Evolutionary conservation across 2,113 vertebrate genomes (phyloP).

Genomic region (Mungos mungo): DNA sequence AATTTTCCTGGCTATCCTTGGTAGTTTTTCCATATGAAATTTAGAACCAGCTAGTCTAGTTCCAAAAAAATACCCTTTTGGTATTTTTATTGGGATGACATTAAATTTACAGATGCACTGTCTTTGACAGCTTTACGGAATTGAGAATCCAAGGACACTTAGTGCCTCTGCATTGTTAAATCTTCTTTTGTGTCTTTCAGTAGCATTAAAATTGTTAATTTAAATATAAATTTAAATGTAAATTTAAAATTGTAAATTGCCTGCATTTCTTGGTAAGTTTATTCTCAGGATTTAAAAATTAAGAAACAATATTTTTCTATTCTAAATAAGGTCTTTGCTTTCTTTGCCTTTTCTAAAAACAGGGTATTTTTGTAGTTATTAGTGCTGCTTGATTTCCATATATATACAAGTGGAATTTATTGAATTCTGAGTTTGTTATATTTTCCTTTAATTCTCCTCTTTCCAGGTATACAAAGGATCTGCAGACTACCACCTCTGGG

Average conservation of each 20-base stretch:
- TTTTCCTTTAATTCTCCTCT: conserved; percentile 6
- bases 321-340: conserved; percentile 25
- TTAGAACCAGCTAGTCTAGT: conserved; percentile 53
- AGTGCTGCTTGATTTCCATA: conserved; percentile 28
- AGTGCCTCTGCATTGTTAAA: neutral
- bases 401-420: conserved; percentile 34
- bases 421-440: conserved; percentile 12
- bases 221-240: too few species aligned
- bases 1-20: conserved; percentile 36
- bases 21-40: conserved; percentile 67
- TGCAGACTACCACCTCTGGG: neutral
- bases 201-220: neutral
- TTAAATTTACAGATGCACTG: conserved; percentile 20
- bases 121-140: conserved; percentile 27
- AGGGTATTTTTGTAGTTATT: conserved; percentile 11
- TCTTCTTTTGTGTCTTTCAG: neutral
- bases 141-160: neutral
- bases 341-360: conserved; percentile 22
- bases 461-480: neutral
- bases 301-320: neutral
- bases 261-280: conserved; percentile 37
- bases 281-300: neutral
- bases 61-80: neutral
- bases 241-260: neutral
- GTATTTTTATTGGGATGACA: conserved; percentile 50